A percentile compares a stretch with the other conserved stretches of the same genome.
phyloP scores from a whole-genome alignment of 2,113 vertebrate species.

The Sturnira hondurensis region DNA sequence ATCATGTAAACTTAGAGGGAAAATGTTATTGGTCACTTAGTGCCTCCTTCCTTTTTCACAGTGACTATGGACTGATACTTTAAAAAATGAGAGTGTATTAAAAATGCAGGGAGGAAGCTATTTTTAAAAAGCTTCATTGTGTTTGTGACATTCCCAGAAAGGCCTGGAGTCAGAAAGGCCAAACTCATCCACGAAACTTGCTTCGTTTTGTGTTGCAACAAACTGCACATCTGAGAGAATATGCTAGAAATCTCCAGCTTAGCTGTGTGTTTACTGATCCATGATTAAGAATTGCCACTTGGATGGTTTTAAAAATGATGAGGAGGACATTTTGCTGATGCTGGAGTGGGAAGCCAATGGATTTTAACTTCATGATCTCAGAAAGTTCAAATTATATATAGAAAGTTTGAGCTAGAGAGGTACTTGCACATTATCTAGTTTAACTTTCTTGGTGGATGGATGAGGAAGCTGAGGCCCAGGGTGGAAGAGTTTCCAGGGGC shows the following conservation, averaged over 20 bases:
- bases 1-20: background rate
- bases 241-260: background rate
- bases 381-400: background rate
- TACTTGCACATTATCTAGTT: background rate
- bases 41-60: background rate
- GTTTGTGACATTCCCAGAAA: conserved; percentile 18
- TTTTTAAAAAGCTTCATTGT: background rate
- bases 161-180: background rate
- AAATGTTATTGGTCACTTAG: background rate
- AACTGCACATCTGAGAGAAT: background rate
- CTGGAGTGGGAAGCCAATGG: background rate
- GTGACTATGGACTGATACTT: background rate
- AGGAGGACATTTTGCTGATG: background rate
- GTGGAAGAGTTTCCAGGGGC: background rate
- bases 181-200: background rate
- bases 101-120: background rate
- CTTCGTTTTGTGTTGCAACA: background rate
- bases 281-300: background rate
- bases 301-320: background rate
- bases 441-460: background rate
- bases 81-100: background rate
- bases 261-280: conserved; percentile 4
- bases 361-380: background rate
- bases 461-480: background rate
- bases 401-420: background rate